These are phyloP conservation scores for Drosophila prolongata DNA, from an alignment of 2,888 invertebrate species.

Conservation along the genomic window DNA sequence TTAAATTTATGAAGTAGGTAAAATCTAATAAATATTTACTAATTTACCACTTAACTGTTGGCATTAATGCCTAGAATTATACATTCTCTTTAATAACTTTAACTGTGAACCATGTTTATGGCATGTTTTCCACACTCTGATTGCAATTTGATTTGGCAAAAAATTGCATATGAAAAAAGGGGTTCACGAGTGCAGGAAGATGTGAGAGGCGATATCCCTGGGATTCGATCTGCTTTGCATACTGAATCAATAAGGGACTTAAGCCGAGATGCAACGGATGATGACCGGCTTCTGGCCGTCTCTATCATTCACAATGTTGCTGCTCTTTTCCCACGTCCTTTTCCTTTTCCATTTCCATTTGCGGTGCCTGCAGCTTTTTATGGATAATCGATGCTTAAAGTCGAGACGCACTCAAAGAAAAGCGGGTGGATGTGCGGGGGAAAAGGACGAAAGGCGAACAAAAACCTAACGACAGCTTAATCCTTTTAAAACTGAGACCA, in stretches of 20 bases:
- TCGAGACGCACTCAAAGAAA: slow-evolving; percentile 43
- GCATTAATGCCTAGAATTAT: background rate
- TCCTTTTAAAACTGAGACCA: slow-evolving; percentile 79
- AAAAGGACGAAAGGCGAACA: slow-evolving; percentile 1
- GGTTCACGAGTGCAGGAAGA: background rate
- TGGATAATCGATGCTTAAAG: slow-evolving; percentile 69
- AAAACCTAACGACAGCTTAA: slow-evolving; percentile 76
- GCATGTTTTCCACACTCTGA: background rate
- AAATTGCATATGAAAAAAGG: background rate
- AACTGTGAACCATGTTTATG: too few species aligned
- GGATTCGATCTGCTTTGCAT: slow-evolving; percentile 30
- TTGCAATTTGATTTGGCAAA: slow-evolving; percentile 15
- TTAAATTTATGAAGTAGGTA: too few species aligned
- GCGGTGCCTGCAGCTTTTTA: slow-evolving; percentile 38
- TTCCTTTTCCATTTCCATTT: slow-evolving; percentile 23
- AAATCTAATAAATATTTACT: too few species aligned
- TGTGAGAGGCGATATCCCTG: background rate
- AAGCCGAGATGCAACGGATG: slow-evolving; percentile 27
- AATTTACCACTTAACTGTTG: too few species aligned
- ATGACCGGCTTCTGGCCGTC: slow-evolving; percentile 9
- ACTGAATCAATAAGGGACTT: slow-evolving; percentile 28
- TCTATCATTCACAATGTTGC: background rate
- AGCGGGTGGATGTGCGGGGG: background rate
- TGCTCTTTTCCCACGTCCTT: background rate
- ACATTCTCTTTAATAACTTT: too few species aligned